Percentiles rank a stretch among this genome's conserved stretches.
Conservation (phyloP, 2,888 invertebrate species). For the Drosophila falleni region DNA sequence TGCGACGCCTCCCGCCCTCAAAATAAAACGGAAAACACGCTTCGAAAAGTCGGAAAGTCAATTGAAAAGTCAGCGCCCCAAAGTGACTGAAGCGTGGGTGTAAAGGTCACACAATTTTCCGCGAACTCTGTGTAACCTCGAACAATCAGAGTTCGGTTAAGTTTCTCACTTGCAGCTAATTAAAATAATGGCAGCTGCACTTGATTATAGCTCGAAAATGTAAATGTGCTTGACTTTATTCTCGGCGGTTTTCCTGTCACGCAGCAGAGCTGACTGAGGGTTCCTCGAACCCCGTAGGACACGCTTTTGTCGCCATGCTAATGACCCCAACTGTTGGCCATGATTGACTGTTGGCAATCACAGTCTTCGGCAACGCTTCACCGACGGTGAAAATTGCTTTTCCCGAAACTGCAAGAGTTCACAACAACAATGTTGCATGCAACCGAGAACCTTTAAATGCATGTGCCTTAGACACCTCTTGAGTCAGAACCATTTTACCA, state of each 20-base stretch:
- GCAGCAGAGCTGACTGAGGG: not conserved
- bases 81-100: constrained; percentile 6
- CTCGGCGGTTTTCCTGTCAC: constrained; percentile 14
- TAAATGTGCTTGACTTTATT: constrained; percentile 4
- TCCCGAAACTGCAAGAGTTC: not conserved
- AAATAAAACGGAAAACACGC: not conserved
- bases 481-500: not conserved
- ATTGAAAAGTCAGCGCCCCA: constrained; percentile 64
- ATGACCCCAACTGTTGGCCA: constrained; percentile 44
- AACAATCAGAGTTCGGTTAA: not conserved
- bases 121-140: constrained; percentile 1
- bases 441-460: not conserved
- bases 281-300: constrained; percentile 23
- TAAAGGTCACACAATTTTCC: constrained; percentile 7
- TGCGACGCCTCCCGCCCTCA: constrained; percentile 9
- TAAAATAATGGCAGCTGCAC: constrained; percentile 28
- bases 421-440: not conserved
- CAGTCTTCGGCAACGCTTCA: constrained; percentile 17
- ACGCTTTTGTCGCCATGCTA: constrained; percentile 34
- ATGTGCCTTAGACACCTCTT: not conserved
- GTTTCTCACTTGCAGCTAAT: constrained; percentile 29
- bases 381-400: constrained; percentile 23
- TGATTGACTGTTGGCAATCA: constrained; percentile 10
- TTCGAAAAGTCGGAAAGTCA: constrained; percentile 40
- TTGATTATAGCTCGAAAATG: constrained; percentile 3